Base-by-base conservation (phyloP, 2,888 invertebrate genomes). In the Tenthredo amoena region DNA sequence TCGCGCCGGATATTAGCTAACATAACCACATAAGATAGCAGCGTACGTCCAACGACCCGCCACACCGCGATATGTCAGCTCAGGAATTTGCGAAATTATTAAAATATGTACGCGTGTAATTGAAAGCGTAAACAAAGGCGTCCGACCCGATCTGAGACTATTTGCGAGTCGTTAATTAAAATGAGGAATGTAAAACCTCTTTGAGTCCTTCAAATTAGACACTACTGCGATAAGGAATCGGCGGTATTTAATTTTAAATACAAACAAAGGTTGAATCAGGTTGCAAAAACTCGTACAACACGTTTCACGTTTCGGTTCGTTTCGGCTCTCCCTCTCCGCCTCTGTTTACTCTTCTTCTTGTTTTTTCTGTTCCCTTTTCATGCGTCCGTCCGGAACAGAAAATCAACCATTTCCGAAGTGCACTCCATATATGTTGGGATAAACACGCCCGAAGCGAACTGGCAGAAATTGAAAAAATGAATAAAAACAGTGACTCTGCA, bases 31-130 rank as follows among this genome's bases (percentile, higher is more conserved):
- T 15, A 4, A 62, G 81, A 62, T 62, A 81, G 21, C 37, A 21
- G n/a, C 81, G 81, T 50, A 9, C 81, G 81, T 50, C n/a, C 81
- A 81, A 40, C 40, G 58, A 81, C 62, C 81, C 81, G n/a, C n/a
- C 72, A 1, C 3, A 7, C 10, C 21, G 1, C 9, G 21, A 15
- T 10, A 43, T 10, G 26, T 21, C 12, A 12, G 40, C 43, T 72
- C 21, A 26, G 26, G 62, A 62, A 62, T 81, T 62, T 9, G 40
- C 21, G 2, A 40, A 81, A 21, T 62, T 62, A 62, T 5, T n/a
- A 62, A 21, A 26, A 62, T 21, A 26, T 26, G 43, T 47, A 34
- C 15, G 12, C 21, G 21, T 18, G 10, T 77, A 72, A 31, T n/a
- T 31, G 26, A 50, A 50, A n/a, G 18, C 18, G 31, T 50, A 9